Percentiles rank a stretch among this genome's conserved stretches.
These are phyloP conservation scores for Cryptotis parvus DNA, from an alignment of 2,113 vertebrate species.

Conservation along the genomic window DNA sequence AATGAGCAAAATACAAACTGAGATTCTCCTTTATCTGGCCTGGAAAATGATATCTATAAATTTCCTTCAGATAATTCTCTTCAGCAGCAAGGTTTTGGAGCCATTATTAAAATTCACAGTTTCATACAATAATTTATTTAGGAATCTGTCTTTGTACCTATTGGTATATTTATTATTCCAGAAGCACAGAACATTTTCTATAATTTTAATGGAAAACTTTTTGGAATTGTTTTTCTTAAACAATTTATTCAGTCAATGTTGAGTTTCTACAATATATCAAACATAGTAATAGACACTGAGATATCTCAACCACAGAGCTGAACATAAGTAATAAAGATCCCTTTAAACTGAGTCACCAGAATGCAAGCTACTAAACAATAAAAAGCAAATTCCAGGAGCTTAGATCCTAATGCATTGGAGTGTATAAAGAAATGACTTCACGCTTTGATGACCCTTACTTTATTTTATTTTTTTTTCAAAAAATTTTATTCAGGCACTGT, in stretches of 20 bases:
- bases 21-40: background rate
- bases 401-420: background rate
- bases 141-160: background rate
- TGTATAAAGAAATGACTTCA: background rate
- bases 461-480: too few relatives aligned
- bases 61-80: constrained; percentile 19
- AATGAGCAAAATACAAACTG: background rate
- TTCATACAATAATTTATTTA: constrained; percentile 46
- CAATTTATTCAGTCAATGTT: constrained; percentile 7
- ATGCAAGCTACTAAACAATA: background rate
- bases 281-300: background rate
- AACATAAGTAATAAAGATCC: background rate
- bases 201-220: background rate
- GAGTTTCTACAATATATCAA: background rate
- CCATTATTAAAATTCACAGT: background rate
- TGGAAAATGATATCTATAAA: background rate
- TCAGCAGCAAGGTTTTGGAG: background rate
- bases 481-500: too few relatives aligned
- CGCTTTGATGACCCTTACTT: background rate
- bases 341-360: background rate
- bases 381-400: background rate
- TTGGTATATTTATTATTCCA: background rate
- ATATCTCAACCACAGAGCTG: background rate
- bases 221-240: background rate
- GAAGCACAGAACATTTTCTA: background rate